Evolutionary conservation across 2,888 invertebrate species (phyloP).

Genomic region (Selenia dentaria): DNA sequence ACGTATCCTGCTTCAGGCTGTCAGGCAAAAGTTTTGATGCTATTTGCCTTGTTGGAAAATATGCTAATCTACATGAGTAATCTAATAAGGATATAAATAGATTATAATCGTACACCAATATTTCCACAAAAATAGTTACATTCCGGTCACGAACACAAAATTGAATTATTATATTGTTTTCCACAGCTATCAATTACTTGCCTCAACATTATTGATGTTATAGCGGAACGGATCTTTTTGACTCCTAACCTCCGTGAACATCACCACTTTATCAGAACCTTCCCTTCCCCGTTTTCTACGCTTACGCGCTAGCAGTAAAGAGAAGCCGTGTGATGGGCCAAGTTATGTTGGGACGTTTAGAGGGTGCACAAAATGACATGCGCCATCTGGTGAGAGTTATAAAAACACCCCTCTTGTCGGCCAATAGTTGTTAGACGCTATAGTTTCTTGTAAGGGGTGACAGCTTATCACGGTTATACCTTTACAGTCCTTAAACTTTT

Average conservation of each 20-base stretch:
- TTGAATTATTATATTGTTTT: conserved; percentile 76
- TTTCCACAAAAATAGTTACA: conserved; percentile 5
- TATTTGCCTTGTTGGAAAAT: too few relatives aligned
- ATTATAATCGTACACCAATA: too few relatives aligned
- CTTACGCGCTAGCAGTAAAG: conserved; percentile 8
- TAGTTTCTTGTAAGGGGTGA: conserved; percentile 74
- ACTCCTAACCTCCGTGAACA: conserved; percentile 68
- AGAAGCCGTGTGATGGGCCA: conserved; percentile 38
- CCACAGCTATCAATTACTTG: conserved; percentile 67
- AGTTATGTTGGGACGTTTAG: conserved; percentile 38
- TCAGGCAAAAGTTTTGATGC: too few relatives aligned
- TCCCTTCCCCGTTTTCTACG: conserved; percentile 19
- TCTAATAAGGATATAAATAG: too few relatives aligned
- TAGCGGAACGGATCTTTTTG: conserved; percentile 72
- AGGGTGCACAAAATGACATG: conserved; percentile 77
- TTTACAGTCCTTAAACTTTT: too few relatives aligned
- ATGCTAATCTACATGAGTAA: too few relatives aligned
- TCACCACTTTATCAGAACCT: conserved; percentile 48
- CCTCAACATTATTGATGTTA: conserved; percentile 69
- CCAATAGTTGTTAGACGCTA: conserved; percentile 67
- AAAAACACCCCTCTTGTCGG: conserved; percentile 75
- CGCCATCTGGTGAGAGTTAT: conserved; percentile 77
- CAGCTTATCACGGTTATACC: conserved; percentile 37
- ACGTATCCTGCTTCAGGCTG: too few relatives aligned
- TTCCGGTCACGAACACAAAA: conserved; percentile 40